Conservation (phyloP, 2,888 invertebrate genomes). For the Caradrina kadenii region DNA sequence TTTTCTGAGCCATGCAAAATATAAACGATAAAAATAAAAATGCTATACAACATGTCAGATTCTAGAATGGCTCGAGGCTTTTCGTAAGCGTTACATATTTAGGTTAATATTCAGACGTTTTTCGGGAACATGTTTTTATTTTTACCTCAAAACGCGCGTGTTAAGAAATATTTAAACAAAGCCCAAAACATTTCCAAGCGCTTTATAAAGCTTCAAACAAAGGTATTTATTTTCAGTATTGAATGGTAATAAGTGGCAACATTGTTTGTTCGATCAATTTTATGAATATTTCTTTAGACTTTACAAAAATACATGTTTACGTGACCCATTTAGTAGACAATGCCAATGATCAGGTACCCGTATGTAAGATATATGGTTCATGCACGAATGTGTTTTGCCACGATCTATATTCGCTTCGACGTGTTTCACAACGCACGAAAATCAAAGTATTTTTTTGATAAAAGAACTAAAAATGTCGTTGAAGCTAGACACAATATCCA, state of each 20-base stretch:
- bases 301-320: conserved; percentile 73
- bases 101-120: conserved; percentile 20
- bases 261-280: conserved; percentile 29
- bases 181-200: neutral
- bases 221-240: conserved; percentile 26
- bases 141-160: neutral
- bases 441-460: conserved; percentile 33
- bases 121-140: conserved; percentile 24
- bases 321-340: conserved; percentile 75
- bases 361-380: conserved; percentile 66
- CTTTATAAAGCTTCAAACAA: conserved; percentile 30
- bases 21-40: conserved; percentile 40
- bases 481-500: conserved; percentile 31
- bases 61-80: conserved; percentile 23
- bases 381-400: conserved; percentile 63
- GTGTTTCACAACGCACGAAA: conserved; percentile 49
- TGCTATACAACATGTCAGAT: conserved; percentile 26
- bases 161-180: conserved; percentile 28
- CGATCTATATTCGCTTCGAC: conserved; percentile 59
- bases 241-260: conserved; percentile 24
- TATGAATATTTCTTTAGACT: conserved; percentile 53
- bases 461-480: conserved; percentile 40
- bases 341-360: conserved; percentile 66
- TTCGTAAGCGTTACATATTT: conserved; percentile 18
- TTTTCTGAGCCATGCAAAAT: conserved; percentile 44